Evolutionary conservation across 2,797 vertebrate genomes (phyloP), one percentile per base, ranked within the genome.

Genomic region (Thripadectes ignobilis): DNA sequence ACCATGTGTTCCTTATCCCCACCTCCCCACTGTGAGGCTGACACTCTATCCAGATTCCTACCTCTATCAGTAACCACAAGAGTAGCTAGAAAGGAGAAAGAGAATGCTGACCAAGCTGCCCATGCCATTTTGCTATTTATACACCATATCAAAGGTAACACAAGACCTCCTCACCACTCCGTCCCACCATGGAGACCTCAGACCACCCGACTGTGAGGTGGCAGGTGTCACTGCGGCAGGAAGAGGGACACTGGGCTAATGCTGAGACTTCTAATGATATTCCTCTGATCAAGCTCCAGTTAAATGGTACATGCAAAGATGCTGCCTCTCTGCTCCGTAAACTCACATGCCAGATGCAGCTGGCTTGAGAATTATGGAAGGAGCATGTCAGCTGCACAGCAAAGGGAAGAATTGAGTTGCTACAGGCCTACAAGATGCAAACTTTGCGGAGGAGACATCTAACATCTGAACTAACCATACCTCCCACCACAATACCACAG

Each of bases 1-100:
- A 52, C n/a, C 0, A 0, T 26, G 52, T 30, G 21, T 6, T 63
- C 22, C 36, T 48, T n/a, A 57, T 7, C 14, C 14, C 6, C n/a
- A 51, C 14, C 8, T 51, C 55, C 55, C 74, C 32, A 27, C 45
- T 39, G 20, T 5, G 34, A 49, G 14, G 48, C 12, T 52, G 48
- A 52, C 19, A 32, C 29, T n/a, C 39, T 43, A 2, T 22, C 27
- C 27, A 73, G 43, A 43, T n/a, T 49, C 23, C 3, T 10, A 4
- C 30, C 20, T 34, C 12, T 23, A 26, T 46, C 12, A 66, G 11
- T 51, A 81, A 69, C 8, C 52, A 39, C 8, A 29, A 6, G 18
- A 87, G 66, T 3, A 62, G 29, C 14, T 51, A 39, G 14, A 30
- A 58, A 67, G 22, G 22, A 84, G 16, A 52, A 78, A 58, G 43